Conservation (phyloP, 2,797 vertebrate genomes). For the Molossus molossus region DNA sequence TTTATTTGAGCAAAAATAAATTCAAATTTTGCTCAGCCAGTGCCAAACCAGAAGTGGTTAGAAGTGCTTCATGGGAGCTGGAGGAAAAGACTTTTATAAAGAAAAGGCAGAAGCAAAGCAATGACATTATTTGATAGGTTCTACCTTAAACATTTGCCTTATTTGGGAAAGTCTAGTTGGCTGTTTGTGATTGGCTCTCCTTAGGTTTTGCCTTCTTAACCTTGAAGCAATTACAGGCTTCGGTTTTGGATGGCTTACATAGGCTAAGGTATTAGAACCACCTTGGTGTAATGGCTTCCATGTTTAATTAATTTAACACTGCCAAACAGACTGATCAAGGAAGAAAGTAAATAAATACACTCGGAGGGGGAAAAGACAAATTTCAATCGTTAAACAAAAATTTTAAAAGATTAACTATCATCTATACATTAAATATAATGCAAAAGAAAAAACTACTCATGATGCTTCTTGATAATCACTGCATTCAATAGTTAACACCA, state of each 20-base stretch:
- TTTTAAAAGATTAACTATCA: background rate
- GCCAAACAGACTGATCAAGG: background rate
- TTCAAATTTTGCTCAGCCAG: background rate
- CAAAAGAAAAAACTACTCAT: background rate
- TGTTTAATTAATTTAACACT: conserved; percentile 23
- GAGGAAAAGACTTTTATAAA: background rate
- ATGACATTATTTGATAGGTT: background rate
- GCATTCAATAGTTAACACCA: background rate
- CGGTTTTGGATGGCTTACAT: background rate
- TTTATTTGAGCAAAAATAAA: background rate
- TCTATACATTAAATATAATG: background rate
- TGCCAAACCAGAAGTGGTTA: background rate
- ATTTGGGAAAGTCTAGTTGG: conserved; percentile 4
- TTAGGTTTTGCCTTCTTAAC: conserved; percentile 36
- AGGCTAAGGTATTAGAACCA: background rate
- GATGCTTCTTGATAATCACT: background rate
- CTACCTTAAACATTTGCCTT: background rate
- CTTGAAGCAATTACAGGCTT: background rate
- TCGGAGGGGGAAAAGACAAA: background rate
- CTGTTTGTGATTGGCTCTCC: background rate
- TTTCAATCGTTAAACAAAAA: background rate
- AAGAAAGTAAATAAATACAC: background rate
- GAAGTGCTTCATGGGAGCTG: background rate
- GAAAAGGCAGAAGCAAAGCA: background rate
- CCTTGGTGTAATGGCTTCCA: background rate